Percentiles rank a stretch among this genome's conserved stretches.
Conservation (phyloP, 1,140 invertebrate species). For the Philopotamus ludificatus region DNA sequence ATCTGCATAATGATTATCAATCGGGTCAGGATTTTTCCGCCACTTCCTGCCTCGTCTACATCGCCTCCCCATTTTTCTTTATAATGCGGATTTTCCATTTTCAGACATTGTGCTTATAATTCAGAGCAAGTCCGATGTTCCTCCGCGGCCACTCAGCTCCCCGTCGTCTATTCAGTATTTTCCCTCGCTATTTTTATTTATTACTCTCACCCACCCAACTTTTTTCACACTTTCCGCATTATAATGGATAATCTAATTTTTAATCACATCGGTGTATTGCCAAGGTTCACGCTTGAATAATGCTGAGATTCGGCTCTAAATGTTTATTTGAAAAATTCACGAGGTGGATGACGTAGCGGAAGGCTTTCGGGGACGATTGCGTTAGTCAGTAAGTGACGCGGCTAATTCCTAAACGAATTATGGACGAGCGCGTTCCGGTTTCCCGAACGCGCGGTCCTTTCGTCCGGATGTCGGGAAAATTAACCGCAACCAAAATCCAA, state of each 20-base stretch:
- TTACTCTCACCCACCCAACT: neutral
- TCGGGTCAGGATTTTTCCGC: conserved; percentile 14
- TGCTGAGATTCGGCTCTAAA: too few species aligned
- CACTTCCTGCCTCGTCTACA: neutral
- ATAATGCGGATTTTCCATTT: conserved; percentile 27
- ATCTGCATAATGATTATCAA: conserved; percentile 10
- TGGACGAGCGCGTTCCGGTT: neutral
- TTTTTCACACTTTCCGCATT: neutral
- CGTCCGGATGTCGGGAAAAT: conserved; percentile 15
- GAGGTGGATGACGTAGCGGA: too few species aligned
- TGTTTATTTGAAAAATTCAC: too few species aligned
- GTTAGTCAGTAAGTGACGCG: too few species aligned
- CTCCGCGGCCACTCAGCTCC: neutral
- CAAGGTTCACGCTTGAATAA: too few species aligned
- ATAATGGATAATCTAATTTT: too few species aligned
- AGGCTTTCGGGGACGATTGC: too few species aligned
- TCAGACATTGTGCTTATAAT: conserved; percentile 18
- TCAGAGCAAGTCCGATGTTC: conserved; percentile 1
- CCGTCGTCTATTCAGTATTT: neutral
- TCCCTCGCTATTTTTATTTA: conserved; percentile 1
- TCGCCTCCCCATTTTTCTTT: neutral
- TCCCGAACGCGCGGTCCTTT: neutral
- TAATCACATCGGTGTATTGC: too few species aligned
- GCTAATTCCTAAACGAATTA: neutral
- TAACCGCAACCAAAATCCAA: conserved; percentile 29